A percentile compares a stretch with the other conserved stretches of the same genome.
Evolutionary conservation across 2,888 invertebrate species (phyloP).

Genomic region (Nebria salina): DNA sequence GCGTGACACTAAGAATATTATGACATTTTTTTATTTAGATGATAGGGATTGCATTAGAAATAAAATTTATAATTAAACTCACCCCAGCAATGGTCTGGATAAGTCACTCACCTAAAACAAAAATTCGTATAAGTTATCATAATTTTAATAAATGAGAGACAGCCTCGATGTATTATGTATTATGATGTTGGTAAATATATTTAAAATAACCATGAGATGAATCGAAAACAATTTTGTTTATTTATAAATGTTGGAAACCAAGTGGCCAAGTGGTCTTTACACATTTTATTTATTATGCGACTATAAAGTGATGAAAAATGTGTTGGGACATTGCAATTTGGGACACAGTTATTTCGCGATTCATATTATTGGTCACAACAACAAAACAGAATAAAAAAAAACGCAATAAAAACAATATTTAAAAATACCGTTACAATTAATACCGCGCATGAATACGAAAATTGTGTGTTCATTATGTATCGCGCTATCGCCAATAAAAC

Average conservation of each 20-base stretch:
- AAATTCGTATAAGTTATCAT: not conserved
- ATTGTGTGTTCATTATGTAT: not conserved
- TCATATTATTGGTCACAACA: not conserved
- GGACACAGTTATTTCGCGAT: not conserved
- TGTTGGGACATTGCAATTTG: not conserved
- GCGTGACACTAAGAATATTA: slow-evolving; percentile 2
- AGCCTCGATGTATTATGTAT: not conserved
- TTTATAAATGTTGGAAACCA: not conserved
- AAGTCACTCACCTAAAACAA: not conserved
- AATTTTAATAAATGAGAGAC: not conserved
- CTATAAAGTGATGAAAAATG: not conserved
- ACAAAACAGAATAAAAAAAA: not conserved
- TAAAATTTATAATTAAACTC: not conserved
- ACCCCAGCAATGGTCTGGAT: not conserved
- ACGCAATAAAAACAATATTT: no score
- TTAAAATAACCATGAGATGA: not conserved
- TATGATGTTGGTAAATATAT: not conserved
- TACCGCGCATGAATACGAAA: no score
- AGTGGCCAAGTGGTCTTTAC: not conserved
- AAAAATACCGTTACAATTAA: no score
- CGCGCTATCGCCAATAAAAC: not conserved
- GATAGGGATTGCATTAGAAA: no score
- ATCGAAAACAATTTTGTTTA: not conserved
- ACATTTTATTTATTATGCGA: not conserved
- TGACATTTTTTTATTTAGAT: no score